phyloP scores from a whole-genome alignment of 2,113 vertebrate species.

The Alethe castanea region DNA sequence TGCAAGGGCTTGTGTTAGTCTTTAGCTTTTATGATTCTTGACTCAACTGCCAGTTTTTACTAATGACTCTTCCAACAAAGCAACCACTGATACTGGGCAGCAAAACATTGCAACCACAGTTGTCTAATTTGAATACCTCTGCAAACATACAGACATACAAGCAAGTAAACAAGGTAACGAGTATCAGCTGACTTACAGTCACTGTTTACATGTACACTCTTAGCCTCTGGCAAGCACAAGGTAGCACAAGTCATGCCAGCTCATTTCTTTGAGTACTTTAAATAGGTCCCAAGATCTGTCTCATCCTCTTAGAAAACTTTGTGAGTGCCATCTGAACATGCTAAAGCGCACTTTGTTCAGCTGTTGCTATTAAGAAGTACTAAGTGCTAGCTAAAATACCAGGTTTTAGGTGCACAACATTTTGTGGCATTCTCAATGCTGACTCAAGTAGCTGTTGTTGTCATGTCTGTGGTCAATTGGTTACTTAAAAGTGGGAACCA shows the following conservation, averaged over 20 bases:
- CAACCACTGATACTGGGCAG: background rate
- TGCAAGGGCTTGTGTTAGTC: background rate
- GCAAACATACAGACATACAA: background rate
- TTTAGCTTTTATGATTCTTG: background rate
- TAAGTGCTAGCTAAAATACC: background rate
- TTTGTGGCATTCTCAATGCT: background rate
- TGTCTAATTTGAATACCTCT: conserved; percentile 1
- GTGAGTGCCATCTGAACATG: background rate
- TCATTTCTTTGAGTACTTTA: background rate
- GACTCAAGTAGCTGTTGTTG: background rate
- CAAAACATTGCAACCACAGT: background rate
- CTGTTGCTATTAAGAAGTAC: background rate
- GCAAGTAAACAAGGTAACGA: background rate
- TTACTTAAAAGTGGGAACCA: background rate
- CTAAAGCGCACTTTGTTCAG: background rate
- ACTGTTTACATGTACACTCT: background rate
- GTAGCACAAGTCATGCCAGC: background rate
- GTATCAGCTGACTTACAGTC: background rate
- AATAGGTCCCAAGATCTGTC: background rate
- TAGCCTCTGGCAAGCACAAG: background rate
- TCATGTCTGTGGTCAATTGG: background rate
- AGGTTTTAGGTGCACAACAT: background rate
- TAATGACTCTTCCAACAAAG: background rate
- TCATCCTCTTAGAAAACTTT: background rate
- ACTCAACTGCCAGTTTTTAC: background rate